Percentiles rank a stretch among this genome's conserved stretches.
Evolutionary conservation across 2,113 vertebrate species (phyloP).

Genomic region (Brachirus orientalis): DNA sequence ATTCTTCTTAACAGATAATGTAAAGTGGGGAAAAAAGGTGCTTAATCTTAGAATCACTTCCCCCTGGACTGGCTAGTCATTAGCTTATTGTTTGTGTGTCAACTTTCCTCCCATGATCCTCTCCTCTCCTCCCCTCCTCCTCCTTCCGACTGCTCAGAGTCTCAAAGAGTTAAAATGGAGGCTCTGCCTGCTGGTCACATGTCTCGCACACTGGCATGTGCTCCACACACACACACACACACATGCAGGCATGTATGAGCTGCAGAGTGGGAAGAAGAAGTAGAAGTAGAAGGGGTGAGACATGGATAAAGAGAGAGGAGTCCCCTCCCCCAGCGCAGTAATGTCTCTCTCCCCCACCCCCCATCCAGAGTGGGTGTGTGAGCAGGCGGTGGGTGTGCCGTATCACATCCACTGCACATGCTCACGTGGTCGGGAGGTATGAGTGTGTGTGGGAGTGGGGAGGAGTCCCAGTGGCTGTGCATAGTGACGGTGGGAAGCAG

Average conservation of each 20-base stretch:
- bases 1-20: neutral
- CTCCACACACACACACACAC: constrained; percentile 53
- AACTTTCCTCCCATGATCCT: constrained; percentile 15
- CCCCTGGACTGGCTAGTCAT: neutral
- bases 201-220: constrained; percentile 75
- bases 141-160: constrained; percentile 9
- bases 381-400: constrained; percentile 68
- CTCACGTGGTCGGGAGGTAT: constrained; percentile 61
- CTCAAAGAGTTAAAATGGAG: constrained; percentile 82
- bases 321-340: constrained; percentile 49
- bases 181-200: constrained; percentile 76
- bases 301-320: neutral
- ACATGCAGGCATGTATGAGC: constrained; percentile 46
- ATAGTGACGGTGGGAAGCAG: constrained; percentile 10
- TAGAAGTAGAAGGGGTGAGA: neutral
- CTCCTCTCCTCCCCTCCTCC: neutral
- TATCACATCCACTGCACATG: constrained; percentile 66
- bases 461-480: constrained; percentile 6
- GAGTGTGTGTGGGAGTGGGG: constrained; percentile 16
- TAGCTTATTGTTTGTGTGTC: neutral
- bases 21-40: neutral
- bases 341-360: constrained; percentile 24
- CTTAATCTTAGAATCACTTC: neutral
- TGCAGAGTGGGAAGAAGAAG: constrained; percentile 30
- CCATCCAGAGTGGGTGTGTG: constrained; percentile 56